phyloP scores from a whole-genome alignment of 2,113 vertebrate species.

The Otolemur garnettii region DNA sequence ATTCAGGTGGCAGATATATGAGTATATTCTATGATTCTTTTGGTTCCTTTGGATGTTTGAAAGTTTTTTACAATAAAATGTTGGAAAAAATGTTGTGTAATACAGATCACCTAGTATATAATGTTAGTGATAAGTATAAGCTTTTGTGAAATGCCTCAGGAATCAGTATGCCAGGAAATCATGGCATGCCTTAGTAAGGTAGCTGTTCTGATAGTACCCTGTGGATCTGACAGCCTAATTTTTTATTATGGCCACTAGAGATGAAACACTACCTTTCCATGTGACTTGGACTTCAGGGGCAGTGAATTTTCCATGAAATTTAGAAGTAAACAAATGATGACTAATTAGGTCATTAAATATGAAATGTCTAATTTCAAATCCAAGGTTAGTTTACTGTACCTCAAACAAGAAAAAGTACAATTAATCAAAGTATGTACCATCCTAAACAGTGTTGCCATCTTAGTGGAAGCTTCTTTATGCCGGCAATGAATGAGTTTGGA shows the following conservation, averaged over 20 bases:
- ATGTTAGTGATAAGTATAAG: not conserved
- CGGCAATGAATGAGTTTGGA: too few species aligned
- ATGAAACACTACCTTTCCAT: not conserved
- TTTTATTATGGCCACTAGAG: not conserved
- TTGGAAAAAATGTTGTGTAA: not conserved
- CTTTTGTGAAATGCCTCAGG: not conserved
- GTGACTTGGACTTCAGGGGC: not conserved
- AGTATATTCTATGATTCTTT: not conserved
- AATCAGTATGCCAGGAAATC: not conserved
- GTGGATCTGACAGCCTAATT: not conserved
- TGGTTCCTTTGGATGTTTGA: not conserved
- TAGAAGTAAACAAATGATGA: constrained; percentile 6
- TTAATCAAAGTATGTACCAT: too few species aligned
- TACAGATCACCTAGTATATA: not conserved
- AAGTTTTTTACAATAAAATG: constrained; percentile 49
- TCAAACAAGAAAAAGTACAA: too few species aligned
- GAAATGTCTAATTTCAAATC: too few species aligned
- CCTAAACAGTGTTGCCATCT: too few species aligned
- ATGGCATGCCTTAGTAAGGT: not conserved
- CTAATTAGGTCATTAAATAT: not conserved
- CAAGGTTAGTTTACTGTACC: too few species aligned
- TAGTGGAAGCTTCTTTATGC: too few species aligned
- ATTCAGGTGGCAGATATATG: not conserved
- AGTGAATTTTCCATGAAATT: not conserved
- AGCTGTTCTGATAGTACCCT: not conserved